phyloP scores from a whole-genome alignment of 2,113 vertebrate species.

The Sorex fumeus region DNA sequence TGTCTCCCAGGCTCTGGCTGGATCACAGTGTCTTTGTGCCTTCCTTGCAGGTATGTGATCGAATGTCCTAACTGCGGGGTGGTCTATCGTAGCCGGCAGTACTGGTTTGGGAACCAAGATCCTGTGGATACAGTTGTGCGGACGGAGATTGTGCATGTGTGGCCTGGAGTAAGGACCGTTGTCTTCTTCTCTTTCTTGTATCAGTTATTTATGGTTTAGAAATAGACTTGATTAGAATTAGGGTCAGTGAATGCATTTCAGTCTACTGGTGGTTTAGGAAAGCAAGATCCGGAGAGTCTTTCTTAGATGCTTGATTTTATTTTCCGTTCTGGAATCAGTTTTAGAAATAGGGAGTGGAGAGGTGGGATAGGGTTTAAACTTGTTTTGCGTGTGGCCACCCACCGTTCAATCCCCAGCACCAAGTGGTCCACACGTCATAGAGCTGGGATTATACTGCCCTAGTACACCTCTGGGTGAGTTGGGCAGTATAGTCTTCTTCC shows the following conservation, averaged over 20 bases:
- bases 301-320: neutral
- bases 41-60: conserved; percentile 94
- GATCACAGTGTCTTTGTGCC: conserved; percentile 38
- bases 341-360: neutral
- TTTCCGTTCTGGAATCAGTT: conserved; percentile 7
- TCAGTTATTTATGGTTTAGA: neutral
- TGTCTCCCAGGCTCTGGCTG: neutral
- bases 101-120: conserved; percentile 99
- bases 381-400: too few species aligned
- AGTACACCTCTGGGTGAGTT: too few species aligned
- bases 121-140: conserved; percentile 99
- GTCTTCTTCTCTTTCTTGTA: neutral
- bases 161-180: conserved; percentile 94
- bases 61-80: conserved; percentile 98
- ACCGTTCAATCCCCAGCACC: too few species aligned
- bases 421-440: too few species aligned
- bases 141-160: conserved; percentile 98
- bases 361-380: neutral
- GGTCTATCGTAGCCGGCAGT: conserved; percentile 98
- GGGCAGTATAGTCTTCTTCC: too few species aligned
- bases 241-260: neutral
- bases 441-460: too few species aligned
- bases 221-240: conserved; percentile 10
- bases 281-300: neutral
- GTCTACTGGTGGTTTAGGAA: neutral